phyloP scores from a whole-genome alignment of 2,113 vertebrate species.

The Pluvialis apricaria region DNA sequence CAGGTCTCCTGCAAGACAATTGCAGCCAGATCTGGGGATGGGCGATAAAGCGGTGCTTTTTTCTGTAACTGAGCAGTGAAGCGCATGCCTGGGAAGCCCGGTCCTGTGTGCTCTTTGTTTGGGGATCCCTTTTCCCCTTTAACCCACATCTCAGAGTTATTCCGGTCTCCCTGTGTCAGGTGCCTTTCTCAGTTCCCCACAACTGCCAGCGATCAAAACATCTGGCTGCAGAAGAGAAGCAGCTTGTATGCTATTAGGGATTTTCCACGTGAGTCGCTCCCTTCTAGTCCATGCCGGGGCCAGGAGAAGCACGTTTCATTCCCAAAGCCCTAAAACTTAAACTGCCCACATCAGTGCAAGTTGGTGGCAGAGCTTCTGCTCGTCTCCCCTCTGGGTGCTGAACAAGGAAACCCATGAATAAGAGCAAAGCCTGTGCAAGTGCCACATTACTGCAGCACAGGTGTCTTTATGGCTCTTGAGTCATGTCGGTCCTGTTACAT shows the following conservation, averaged over 20 bases:
- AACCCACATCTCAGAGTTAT: background rate
- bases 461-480: background rate
- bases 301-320: background rate
- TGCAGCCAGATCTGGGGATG: background rate
- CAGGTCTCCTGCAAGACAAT: background rate
- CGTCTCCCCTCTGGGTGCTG: background rate
- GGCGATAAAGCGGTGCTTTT: background rate
- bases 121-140: background rate
- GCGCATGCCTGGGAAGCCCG: fast-evolving
- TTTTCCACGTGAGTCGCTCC: background rate
- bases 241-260: background rate
- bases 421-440: background rate
- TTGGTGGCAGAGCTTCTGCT: background rate
- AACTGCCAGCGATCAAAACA: background rate
- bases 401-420: background rate
- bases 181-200: constrained; percentile 17
- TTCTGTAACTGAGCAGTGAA: background rate
- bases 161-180: background rate
- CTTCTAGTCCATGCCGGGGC: background rate
- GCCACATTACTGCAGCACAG: background rate
- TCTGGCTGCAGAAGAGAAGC: background rate
- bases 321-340: background rate
- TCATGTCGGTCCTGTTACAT: background rate
- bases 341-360: background rate
- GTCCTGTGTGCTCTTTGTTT: background rate